phyloP scores from a whole-genome alignment of 92 coral and sea anemone species.

The Palythoa caribaeorum region DNA sequence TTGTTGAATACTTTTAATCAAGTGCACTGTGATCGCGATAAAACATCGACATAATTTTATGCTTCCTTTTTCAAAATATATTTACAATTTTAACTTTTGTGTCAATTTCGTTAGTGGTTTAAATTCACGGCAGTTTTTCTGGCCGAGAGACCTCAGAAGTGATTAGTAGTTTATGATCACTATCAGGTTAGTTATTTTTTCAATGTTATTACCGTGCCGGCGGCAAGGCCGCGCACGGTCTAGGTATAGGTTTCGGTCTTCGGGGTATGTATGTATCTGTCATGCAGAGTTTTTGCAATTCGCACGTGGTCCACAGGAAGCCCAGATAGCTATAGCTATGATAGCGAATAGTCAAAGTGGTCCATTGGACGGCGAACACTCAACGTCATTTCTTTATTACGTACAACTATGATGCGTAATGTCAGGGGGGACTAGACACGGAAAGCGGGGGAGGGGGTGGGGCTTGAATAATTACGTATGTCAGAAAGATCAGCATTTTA shows the following conservation, averaged over 20 bases:
- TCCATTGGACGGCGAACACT: not conserved
- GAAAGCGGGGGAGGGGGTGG: not conserved
- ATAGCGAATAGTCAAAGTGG: not conserved
- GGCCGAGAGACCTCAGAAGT: too few relatives aligned
- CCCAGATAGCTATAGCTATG: not conserved
- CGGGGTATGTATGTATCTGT: not conserved
- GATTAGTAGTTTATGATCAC: too few relatives aligned
- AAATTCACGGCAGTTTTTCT: too few relatives aligned
- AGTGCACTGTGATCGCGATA: too few relatives aligned
- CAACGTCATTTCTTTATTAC: not conserved
- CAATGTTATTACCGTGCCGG: too few relatives aligned
- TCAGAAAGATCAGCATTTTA: not conserved
- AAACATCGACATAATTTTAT: too few relatives aligned
- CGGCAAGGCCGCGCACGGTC: not conserved
- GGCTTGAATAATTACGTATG: not conserved
- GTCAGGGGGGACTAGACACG: not conserved
- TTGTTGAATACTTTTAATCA: too few relatives aligned
- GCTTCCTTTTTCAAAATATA: too few relatives aligned
- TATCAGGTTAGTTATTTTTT: too few relatives aligned
- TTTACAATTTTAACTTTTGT: too few relatives aligned
- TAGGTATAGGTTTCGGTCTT: not conserved
- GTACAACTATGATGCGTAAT: not conserved
- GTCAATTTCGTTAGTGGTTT: too few relatives aligned
- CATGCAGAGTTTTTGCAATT: not conserved
- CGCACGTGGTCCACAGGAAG: not conserved